A percentile compares a stretch with the other conserved stretches of the same genome.
phyloP scores from a whole-genome alignment of 2,888 invertebrate genomes.

The Zygogramma bicolorata region DNA sequence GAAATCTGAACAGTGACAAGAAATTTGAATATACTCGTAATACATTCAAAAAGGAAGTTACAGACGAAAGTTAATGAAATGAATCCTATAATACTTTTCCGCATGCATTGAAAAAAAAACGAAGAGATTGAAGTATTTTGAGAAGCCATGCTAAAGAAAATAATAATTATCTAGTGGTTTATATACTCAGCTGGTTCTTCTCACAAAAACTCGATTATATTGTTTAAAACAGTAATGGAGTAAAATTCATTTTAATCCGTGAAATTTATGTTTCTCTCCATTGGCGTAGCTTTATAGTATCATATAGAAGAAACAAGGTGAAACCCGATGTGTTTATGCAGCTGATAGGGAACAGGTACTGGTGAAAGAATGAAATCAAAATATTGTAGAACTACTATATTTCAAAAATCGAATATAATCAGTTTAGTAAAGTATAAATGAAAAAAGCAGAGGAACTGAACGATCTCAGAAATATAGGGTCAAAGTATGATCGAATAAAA shows the following conservation, averaged over 20 bases:
- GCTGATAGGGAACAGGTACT: not conserved
- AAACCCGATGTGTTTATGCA: not conserved
- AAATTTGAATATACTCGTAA: not conserved
- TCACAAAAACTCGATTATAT: slow-evolving; percentile 30
- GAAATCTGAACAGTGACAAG: not conserved
- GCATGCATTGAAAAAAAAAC: slow-evolving; percentile 26
- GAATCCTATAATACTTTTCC: slow-evolving; percentile 25
- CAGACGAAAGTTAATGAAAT: slow-evolving; percentile 12
- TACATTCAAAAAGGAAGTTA: not conserved
- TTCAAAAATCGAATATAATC: no score
- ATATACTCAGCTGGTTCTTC: slow-evolving; percentile 20
- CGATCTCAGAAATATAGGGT: no score
- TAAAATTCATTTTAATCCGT: slow-evolving; percentile 12
- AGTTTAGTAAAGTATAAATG: no score
- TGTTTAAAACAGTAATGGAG: slow-evolving; percentile 25
- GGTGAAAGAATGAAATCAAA: no score
- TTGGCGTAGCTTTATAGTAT: slow-evolving; percentile 5
- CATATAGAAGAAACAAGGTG: not conserved
- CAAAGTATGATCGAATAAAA: no score
- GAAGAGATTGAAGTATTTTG: slow-evolving; percentile 5
- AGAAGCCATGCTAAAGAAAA: slow-evolving; percentile 14
- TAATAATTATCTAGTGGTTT: slow-evolving; percentile 31
- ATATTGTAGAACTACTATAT: no score
- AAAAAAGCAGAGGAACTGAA: no score
- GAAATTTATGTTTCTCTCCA: slow-evolving; percentile 10